Percentiles rank a stretch among this genome's conserved stretches.
These are phyloP conservation scores for Notothenia coriiceps DNA, from an alignment of 2,113 vertebrate genomes.

Conservation along the genomic window DNA sequence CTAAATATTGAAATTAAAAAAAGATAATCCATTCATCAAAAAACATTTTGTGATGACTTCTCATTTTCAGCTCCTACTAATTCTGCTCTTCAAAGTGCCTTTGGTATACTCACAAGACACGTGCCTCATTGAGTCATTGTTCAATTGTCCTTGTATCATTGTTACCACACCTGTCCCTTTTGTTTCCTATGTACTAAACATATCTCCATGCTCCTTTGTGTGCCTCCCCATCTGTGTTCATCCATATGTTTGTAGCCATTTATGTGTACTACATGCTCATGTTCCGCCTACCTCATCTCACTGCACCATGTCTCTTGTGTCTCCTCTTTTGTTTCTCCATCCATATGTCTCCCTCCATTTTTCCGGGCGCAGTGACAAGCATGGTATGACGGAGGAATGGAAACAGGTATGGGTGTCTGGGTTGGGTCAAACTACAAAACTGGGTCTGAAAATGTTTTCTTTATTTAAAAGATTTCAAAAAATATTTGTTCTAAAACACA, in stretches of 20 bases:
- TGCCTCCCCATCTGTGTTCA: slow-evolving; percentile 17
- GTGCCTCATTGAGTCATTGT: background rate
- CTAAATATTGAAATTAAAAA: background rate
- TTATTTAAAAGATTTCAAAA: slow-evolving; percentile 1
- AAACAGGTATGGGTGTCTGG: slow-evolving; percentile 79
- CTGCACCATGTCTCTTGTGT: slow-evolving; percentile 74
- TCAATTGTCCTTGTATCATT: background rate
- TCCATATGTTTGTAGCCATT: slow-evolving; percentile 39
- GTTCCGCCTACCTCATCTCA: slow-evolving; percentile 69
- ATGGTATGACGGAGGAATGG: slow-evolving; percentile 74
- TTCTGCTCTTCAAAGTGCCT: background rate
- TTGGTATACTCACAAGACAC: background rate
- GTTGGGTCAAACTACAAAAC: slow-evolving; percentile 58
- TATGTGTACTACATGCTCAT: slow-evolving; percentile 60
- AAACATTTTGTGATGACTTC: background rate
- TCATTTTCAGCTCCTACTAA: background rate
- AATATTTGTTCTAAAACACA: background rate
- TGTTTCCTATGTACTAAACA: background rate
- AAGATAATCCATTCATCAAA: background rate
- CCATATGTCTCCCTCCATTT: slow-evolving; percentile 71
- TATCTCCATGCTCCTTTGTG: slow-evolving; percentile 18
- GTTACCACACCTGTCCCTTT: background rate
- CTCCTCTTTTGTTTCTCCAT: slow-evolving; percentile 75
- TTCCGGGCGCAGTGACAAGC: slow-evolving; percentile 83
- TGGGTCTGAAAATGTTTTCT: slow-evolving; percentile 35